Conservation (phyloP, 2,113 vertebrate genomes). For the Neoarius graeffei region DNA sequence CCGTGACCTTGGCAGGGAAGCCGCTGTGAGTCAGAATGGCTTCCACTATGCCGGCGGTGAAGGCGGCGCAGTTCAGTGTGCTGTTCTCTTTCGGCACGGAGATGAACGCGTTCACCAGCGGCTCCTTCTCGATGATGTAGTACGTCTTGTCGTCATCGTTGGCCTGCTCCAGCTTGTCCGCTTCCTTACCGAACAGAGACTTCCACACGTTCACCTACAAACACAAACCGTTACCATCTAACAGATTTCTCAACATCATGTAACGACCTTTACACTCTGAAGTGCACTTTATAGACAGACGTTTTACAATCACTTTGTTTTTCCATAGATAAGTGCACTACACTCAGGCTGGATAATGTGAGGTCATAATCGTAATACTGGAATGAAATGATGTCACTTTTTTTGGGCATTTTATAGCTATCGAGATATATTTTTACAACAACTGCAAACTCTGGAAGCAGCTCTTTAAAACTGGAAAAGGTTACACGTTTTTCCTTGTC, state of each 20-base stretch:
- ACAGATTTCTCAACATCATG: background rate
- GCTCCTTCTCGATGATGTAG: slow-evolving; percentile 93
- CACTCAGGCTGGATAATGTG: background rate
- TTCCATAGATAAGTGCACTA: background rate
- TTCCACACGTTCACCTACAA: slow-evolving; percentile 78
- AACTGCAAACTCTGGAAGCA: too few relatives aligned
- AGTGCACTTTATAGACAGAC: background rate
- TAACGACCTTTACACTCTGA: background rate
- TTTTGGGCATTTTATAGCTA: too few relatives aligned
- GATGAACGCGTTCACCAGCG: slow-evolving; percentile 88
- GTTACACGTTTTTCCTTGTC: too few relatives aligned
- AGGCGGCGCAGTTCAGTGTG: slow-evolving; percentile 92
- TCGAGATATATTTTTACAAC: background rate
- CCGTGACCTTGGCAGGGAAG: slow-evolving; percentile 90
- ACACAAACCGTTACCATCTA: background rate
- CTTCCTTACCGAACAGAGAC: slow-evolving; percentile 88
- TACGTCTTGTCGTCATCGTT: slow-evolving; percentile 92
- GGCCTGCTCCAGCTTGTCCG: slow-evolving; percentile 93
- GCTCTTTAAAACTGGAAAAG: too few relatives aligned
- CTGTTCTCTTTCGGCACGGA: slow-evolving; percentile 93
- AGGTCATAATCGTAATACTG: background rate
- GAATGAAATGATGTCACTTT: background rate
- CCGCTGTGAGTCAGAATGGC: slow-evolving; percentile 87
- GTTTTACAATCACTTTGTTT: background rate
- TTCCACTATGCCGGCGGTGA: slow-evolving; percentile 88